Evolutionary conservation across 2,113 vertebrate genomes (phyloP).

Genomic region (Bubalus kerabau): DNA sequence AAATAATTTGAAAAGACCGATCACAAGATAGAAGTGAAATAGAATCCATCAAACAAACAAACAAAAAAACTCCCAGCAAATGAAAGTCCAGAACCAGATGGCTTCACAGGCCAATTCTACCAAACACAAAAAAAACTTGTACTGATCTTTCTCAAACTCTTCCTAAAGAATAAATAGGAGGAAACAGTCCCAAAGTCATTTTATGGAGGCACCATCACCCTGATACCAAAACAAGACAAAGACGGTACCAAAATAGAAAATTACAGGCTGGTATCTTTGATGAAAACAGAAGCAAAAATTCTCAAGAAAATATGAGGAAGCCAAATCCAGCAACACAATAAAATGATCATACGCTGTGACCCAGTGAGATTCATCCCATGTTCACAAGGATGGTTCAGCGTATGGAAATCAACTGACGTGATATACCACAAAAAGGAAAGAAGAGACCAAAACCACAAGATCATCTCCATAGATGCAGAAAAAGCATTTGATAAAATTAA

Average conservation of each 20-base stretch:
- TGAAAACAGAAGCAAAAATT: neutral
- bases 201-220: neutral
- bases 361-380: neutral
- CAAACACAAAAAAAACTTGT: neutral
- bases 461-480: neutral
- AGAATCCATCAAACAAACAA: neutral
- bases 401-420: rapidly evolving
- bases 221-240: neutral
- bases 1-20: neutral
- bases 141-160: neutral
- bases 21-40: neutral
- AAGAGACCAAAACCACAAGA: neutral
- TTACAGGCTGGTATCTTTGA: neutral
- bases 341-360: neutral
- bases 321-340: neutral
- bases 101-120: neutral
- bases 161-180: neutral
- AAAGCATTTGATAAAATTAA: neutral
- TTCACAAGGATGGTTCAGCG: neutral
- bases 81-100: neutral
- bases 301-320: neutral
- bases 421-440: neutral
- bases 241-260: neutral
- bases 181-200: neutral
- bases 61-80: neutral